Conservation (phyloP, 2,888 invertebrate species). For the Yponomeuta evonymella region DNA sequence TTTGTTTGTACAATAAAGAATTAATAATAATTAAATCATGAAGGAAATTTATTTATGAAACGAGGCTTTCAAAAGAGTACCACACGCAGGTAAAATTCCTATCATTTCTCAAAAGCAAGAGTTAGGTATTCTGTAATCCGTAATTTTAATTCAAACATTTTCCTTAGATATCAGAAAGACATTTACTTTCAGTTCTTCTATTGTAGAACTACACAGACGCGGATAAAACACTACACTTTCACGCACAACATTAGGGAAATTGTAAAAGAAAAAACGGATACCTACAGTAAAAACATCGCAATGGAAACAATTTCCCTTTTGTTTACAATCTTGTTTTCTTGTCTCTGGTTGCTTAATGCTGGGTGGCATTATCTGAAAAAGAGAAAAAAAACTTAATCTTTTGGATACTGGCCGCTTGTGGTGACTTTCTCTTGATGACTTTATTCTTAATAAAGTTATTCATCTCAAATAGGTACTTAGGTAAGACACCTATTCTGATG, state of each 20-base stretch:
- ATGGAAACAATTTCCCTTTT: slow-evolving; percentile 5
- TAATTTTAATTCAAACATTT: too few relatives aligned
- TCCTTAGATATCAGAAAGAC: too few relatives aligned
- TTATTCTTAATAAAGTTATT: not conserved
- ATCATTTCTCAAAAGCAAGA: too few relatives aligned
- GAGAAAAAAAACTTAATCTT: not conserved
- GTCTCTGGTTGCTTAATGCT: not conserved
- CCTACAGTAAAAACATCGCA: not conserved
- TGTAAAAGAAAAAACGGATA: not conserved
- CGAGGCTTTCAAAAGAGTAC: too few relatives aligned
- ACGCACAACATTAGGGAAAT: slow-evolving; percentile 9
- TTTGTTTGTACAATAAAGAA: too few relatives aligned
- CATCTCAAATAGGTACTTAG: too few relatives aligned
- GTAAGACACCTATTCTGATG: too few relatives aligned
- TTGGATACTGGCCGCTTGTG: not conserved
- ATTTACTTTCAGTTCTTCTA: not conserved
- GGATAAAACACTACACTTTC: not conserved
- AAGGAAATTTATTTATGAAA: too few relatives aligned
- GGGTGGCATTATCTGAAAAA: not conserved
- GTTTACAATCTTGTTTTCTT: slow-evolving; percentile 2
- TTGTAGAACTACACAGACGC: not conserved
- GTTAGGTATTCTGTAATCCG: too few relatives aligned
- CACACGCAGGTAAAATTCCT: too few relatives aligned
- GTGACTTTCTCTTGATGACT: not conserved
- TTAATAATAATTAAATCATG: too few relatives aligned